These are phyloP conservation scores for Rhincodon typus DNA, from an alignment of 2,797 vertebrate genomes.

Conservation along the genomic window DNA sequence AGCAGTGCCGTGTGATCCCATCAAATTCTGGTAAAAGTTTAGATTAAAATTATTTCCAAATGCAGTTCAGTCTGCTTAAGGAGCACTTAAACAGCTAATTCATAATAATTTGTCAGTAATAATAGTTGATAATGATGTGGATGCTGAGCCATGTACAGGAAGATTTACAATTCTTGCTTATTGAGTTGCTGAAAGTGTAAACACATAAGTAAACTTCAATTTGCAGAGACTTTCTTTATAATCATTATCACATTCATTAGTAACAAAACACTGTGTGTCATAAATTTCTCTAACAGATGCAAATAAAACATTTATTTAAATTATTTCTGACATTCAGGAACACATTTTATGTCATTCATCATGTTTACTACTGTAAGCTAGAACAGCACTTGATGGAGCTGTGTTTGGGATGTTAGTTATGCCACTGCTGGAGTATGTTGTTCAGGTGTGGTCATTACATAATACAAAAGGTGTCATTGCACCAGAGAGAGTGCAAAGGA, in stretches of 20 bases:
- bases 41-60: no score
- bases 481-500: no score
- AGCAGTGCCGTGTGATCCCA: no score
- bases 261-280: background rate
- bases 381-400: background rate
- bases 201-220: background rate
- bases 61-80: no score
- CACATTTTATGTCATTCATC: background rate
- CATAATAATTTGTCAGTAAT: no score
- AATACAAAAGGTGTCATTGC: no score
- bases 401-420: no score
- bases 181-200: background rate
- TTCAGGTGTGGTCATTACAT: no score
- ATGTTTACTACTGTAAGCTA: background rate
- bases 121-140: no score
- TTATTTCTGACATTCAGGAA: background rate
- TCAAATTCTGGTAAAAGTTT: no score
- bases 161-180: background rate
- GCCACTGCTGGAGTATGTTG: no score
- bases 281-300: background rate
- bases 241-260: background rate
- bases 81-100: background rate
- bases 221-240: background rate
- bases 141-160: background rate
- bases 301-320: background rate